Conservation (phyloP, 2,888 invertebrate genomes). For the Philhelius pedissequus region DNA sequence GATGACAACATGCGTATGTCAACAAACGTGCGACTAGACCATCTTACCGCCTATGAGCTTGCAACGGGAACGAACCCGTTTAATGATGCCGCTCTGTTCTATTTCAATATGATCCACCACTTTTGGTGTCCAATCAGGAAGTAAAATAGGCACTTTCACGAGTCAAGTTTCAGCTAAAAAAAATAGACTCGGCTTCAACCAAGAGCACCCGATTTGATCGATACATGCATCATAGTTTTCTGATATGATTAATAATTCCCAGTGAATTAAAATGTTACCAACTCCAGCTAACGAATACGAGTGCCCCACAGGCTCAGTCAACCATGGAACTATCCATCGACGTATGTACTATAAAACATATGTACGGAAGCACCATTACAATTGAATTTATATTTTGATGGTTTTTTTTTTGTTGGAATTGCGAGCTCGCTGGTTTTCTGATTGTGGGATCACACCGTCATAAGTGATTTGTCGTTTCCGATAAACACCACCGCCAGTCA, state of each 20-base stretch:
- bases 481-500: background rate
- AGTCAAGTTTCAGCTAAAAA: conserved; percentile 47
- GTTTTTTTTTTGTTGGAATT: background rate
- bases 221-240: conserved; percentile 59
- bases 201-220: conserved; percentile 46
- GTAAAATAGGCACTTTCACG: conserved; percentile 49
- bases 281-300: background rate
- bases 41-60: background rate
- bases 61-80: background rate
- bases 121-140: conserved; percentile 26
- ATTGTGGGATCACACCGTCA: conserved; percentile 46
- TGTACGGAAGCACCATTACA: conserved; percentile 36
- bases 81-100: conserved; percentile 23
- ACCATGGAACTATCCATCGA: background rate
- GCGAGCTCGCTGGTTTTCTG: background rate
- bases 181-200: conserved; percentile 13
- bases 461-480: conserved; percentile 35
- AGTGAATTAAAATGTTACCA: conserved; percentile 40
- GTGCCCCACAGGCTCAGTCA: background rate
- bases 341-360: too few relatives aligned
- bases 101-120: background rate
- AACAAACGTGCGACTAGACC: background rate
- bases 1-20: conserved; percentile 37
- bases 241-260: conserved; percentile 63
- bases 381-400: conserved; percentile 22